phyloP scores from a whole-genome alignment of 2,888 invertebrate genomes.

The Platycheirus rosarum region DNA sequence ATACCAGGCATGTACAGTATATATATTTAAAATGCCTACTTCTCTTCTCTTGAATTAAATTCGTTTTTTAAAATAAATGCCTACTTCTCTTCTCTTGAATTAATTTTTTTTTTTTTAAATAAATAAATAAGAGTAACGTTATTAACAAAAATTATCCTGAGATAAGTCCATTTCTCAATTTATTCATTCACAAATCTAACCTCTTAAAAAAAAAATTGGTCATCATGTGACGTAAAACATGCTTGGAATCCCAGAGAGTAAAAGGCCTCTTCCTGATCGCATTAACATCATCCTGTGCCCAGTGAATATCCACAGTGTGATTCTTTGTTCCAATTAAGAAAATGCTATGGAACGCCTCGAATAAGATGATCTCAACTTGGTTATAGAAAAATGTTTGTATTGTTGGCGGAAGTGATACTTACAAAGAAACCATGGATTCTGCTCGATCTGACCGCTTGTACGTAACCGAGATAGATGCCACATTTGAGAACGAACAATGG shows the following conservation, averaged over 20 bases:
- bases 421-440: constrained; percentile 90
- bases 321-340: too few species aligned
- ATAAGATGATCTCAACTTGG: constrained; percentile 83
- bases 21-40: too few species aligned
- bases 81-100: too few species aligned
- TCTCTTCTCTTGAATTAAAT: too few species aligned
- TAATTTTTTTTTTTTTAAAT: too few species aligned
- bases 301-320: constrained; percentile 85
- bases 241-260: constrained; percentile 94
- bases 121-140: too few species aligned
- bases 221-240: constrained; percentile 97
- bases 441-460: constrained; percentile 90
- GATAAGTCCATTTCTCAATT: too few species aligned
- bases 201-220: constrained; percentile 96
- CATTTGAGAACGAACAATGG: constrained; percentile 92
- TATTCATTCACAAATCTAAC: too few species aligned
- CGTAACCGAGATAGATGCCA: constrained; percentile 89
- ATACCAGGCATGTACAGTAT: too few species aligned
- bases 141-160: too few species aligned
- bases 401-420: constrained; percentile 92
- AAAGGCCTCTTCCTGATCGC: constrained; percentile 92
- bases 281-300: constrained; percentile 83
- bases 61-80: too few species aligned
- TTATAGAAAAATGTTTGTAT: constrained; percentile 93
- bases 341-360: constrained; percentile 86